Base-by-base conservation (phyloP, 1,140 invertebrate genomes). In the Cotesia vestalis region DNA sequence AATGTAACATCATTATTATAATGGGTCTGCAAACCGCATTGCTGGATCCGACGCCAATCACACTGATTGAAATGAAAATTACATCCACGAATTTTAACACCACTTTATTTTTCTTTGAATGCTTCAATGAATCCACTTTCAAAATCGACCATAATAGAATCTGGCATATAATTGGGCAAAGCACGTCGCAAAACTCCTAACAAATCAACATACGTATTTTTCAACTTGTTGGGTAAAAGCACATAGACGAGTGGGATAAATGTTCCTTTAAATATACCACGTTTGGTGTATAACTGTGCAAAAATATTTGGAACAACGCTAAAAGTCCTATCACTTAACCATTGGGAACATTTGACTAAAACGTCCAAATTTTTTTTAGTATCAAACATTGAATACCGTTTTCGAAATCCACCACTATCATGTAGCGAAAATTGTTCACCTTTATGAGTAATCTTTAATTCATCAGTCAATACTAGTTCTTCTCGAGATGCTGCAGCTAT, bases 281-380 rank as follows among this genome's bases (percentile, higher is more conserved):
- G 66, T 53, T 55, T 55, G 14, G 66, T 68, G 52, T 68, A 68
- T n/a, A 68, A 53, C 14, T 68, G 66, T 27, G 6, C 6, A 35
- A 68, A 68, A 11, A 53, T 68, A 20, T 14, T 68, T 53, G 66
- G 66, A 17, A 53, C 27, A 14, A 36, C 20, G 9, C 27, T 35
- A 36, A 68, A 68, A n/a, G 66, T 68, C 51, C 66, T 51, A 46
- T 68, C 66, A 17, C 12, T 20, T 14, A 55, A 20, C 53, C 53
- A 55, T 14, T 55, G 53, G 38, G 38, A 40, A 40, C 38, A 40
- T 40, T 40, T 40, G 38, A 3, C 1, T 3, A 40, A 40, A 40
- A 40, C 38, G 38, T 3, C 38, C 38, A 40, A 40, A 40, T 40
- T 40, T 40, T 40, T 40, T 40, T 40, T 3, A 40, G 38, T 40